phyloP scores from a whole-genome alignment of 2,888 invertebrate genomes.

The Lapara coniferarum region DNA sequence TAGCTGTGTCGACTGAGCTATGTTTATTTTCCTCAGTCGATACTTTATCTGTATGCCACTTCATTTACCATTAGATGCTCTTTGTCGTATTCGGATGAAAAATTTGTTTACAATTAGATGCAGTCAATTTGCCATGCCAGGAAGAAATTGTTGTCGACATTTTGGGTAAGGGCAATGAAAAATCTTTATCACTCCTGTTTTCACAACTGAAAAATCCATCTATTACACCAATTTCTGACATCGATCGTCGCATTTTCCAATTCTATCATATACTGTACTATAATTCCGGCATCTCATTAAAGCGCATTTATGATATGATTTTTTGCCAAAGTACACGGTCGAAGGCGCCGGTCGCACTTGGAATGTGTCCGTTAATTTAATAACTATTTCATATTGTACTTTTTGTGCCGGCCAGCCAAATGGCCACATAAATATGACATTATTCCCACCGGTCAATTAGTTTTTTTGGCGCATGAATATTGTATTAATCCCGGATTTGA shows the following conservation, averaged over 20 bases:
- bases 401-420: constrained; percentile 44
- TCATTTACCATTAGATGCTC: too few relatives aligned
- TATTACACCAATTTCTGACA: not conserved
- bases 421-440: constrained; percentile 74
- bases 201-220: too few relatives aligned
- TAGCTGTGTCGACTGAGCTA: too few relatives aligned
- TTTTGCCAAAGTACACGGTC: constrained; percentile 65
- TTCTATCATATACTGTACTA: constrained; percentile 45
- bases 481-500: not conserved
- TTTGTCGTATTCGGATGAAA: too few relatives aligned
- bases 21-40: too few relatives aligned
- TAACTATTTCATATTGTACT: constrained; percentile 69
- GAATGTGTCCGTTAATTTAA: constrained; percentile 63
- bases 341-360: constrained; percentile 73
- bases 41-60: too few relatives aligned
- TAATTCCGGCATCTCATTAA: constrained; percentile 59
- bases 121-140: too few relatives aligned
- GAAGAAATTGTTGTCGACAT: too few relatives aligned
- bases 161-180: too few relatives aligned
- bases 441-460: constrained; percentile 77
- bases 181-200: too few relatives aligned
- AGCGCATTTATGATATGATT: constrained; percentile 63
- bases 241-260: constrained; percentile 37
- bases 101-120: too few relatives aligned
- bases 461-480: constrained; percentile 2